A percentile compares a stretch with the other conserved stretches of the same genome.
Conservation (phyloP, 2,888 invertebrate genomes). For the Ormyrus rosae region DNA sequence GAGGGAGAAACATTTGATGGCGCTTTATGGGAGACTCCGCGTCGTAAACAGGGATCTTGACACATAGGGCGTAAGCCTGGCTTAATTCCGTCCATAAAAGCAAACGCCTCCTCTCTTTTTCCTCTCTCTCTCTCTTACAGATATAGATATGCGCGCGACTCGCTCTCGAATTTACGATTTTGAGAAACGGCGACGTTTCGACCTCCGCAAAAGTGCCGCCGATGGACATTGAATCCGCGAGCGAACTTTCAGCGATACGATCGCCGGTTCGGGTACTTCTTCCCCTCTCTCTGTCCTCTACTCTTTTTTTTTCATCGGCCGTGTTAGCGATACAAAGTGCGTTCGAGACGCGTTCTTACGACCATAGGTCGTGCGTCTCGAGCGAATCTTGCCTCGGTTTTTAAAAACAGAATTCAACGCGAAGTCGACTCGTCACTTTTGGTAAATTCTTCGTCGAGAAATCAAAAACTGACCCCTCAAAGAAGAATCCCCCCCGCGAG, state of each 20-base stretch:
- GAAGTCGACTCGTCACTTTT: too few relatives aligned
- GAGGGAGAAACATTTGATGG: conserved; percentile 61
- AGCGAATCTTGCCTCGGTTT: too few relatives aligned
- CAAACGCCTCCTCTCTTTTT: conserved; percentile 49
- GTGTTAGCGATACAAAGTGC: too few relatives aligned
- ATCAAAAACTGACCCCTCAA: too few relatives aligned
- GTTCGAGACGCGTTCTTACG: too few relatives aligned
- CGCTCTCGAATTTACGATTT: conserved; percentile 46
- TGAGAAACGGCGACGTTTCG: conserved; percentile 12
- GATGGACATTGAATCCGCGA: conserved; percentile 43
- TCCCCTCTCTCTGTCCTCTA: too few relatives aligned
- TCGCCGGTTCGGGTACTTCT: not conserved
- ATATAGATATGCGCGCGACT: not conserved
- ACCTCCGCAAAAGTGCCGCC: not conserved
- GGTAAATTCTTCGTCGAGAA: too few relatives aligned
- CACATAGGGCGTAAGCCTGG: conserved; percentile 62
- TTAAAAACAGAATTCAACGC: too few relatives aligned
- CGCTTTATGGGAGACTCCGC: conserved; percentile 60
- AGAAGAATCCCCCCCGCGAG: too few relatives aligned
- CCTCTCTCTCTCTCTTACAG: not conserved
- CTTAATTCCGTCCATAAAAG: conserved; percentile 65
- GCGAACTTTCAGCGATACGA: conserved; percentile 11
- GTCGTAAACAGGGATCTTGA: conserved; percentile 65
- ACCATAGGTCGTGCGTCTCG: too few relatives aligned
- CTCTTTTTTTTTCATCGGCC: too few relatives aligned